Evolutionary conservation across 2,888 invertebrate genomes (phyloP).

Genomic region (Agonopterix arenella): DNA sequence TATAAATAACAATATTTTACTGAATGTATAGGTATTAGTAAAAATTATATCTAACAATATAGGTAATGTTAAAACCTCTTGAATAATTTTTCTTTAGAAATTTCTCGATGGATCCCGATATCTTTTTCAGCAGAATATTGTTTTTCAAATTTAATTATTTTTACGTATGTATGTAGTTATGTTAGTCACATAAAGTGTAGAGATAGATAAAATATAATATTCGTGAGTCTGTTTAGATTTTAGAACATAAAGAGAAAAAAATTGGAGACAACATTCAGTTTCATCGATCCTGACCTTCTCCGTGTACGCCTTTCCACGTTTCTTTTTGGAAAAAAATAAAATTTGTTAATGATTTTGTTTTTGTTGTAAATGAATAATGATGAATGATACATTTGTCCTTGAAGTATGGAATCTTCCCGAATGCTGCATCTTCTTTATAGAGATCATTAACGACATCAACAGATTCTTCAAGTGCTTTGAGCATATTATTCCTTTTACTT

Average conservation of each 20-base stretch:
- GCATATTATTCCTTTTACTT: background rate
- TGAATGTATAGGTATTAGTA: background rate
- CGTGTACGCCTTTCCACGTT: conserved; percentile 86
- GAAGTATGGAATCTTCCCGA: background rate
- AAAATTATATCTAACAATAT: too few relatives aligned
- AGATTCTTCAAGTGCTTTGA: too few relatives aligned
- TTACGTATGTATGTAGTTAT: conserved; percentile 27
- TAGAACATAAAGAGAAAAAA: conserved; percentile 52
- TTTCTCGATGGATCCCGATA: too few relatives aligned
- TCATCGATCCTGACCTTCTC: conserved; percentile 84
- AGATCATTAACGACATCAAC: too few relatives aligned
- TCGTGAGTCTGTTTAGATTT: conserved; percentile 38
- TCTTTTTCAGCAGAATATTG: too few relatives aligned
- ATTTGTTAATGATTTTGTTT: conserved; percentile 25
- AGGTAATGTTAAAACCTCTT: too few relatives aligned
- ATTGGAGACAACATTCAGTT: conserved; percentile 59
- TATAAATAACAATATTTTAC: conserved; percentile 6
- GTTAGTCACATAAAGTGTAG: conserved; percentile 58
- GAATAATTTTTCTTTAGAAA: too few relatives aligned
- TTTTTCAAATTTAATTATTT: background rate
- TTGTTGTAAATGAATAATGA: background rate
- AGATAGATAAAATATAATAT: conserved; percentile 25
- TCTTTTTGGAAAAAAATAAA: conserved; percentile 76
- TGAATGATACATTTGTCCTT: background rate
- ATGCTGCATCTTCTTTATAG: background rate